Base-by-base conservation (phyloP, 2,888 invertebrate genomes). In the Heliothis peltigera region DNA sequence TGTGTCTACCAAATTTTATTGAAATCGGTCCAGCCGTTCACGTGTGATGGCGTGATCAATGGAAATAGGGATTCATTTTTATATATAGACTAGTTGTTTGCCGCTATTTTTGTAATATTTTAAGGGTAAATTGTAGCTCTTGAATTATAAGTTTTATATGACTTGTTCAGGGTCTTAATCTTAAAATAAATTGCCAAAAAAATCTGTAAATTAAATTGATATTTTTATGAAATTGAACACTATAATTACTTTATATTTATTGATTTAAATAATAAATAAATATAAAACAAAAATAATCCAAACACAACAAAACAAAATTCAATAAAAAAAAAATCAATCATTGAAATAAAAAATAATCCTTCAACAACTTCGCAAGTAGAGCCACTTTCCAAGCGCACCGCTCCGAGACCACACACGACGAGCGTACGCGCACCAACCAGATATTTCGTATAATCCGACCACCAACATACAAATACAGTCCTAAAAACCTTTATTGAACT, bases 321-420 rank as follows among this genome's bases (percentile, higher is more conserved):
- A 12, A 58, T 56, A 58, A 7, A 21, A 54, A 67, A 51, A 6
- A n/a, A 66, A 56, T 48, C 28, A 48, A 3, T n/a, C 15, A 7
- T 53, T 0, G 58, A 53, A 68, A 51, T 0, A 64, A 53, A 68
- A 51, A 52, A 7, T 1, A 35, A 44, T 21, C 8, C 42, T 15
- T 43, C 46, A 59, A 25, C 6, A 54, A 57, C 28, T 61, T 62
- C 18, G 8, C 6, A 75, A 76, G 77, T 81, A 75, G 80, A 87
- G 85, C 79, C 66, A 49, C 46, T 73, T 80, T 58, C 76, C 59
- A 19, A 56, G 17, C 79, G 53, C 62, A 63, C 28, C 72, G 68
- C 64, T 58, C 63, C 46, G 42, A 58, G 87, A 87, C 87, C 87
- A 87, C 88, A 87, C 87, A 86, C 84, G 82, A 65, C 49, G 85